Percentiles rank a stretch among this genome's conserved stretches.
phyloP scores from a whole-genome alignment of 2,113 vertebrate species.

The Delphinapterus leucas region DNA sequence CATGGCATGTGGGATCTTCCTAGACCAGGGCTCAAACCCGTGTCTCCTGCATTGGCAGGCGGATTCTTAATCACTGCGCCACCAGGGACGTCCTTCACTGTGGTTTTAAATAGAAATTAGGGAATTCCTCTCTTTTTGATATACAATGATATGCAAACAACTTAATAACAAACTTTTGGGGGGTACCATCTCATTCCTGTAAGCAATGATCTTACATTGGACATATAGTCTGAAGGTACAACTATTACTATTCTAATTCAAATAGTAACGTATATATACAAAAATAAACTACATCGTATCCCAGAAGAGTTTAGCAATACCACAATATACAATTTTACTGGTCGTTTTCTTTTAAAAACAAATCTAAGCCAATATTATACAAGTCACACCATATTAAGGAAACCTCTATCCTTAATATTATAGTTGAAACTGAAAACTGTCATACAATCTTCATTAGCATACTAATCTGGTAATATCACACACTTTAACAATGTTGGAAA shows the following conservation, averaged over 20 bases:
- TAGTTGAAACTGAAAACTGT: neutral
- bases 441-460: neutral
- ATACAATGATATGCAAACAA: neutral
- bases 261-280: neutral
- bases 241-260: slow-evolving; percentile 52
- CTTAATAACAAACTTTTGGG: neutral
- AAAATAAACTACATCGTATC: neutral
- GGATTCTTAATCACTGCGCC: no score
- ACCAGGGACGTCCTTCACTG: neutral
- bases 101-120: neutral
- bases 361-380: neutral
- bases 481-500: neutral
- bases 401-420: neutral
- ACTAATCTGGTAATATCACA: neutral
- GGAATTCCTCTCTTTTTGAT: neutral
- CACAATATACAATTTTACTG: neutral
- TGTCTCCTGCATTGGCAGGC: no score
- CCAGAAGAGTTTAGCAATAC: neutral
- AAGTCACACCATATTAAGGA: neutral
- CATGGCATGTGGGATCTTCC: no score
- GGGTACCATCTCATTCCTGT: slow-evolving; percentile 46
- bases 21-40: no score
- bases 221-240: slow-evolving; percentile 64
- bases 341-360: neutral
- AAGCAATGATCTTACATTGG: slow-evolving; percentile 67